Base-by-base conservation (phyloP, 2,797 vertebrate species). In the Limnodromus scolopaceus region DNA sequence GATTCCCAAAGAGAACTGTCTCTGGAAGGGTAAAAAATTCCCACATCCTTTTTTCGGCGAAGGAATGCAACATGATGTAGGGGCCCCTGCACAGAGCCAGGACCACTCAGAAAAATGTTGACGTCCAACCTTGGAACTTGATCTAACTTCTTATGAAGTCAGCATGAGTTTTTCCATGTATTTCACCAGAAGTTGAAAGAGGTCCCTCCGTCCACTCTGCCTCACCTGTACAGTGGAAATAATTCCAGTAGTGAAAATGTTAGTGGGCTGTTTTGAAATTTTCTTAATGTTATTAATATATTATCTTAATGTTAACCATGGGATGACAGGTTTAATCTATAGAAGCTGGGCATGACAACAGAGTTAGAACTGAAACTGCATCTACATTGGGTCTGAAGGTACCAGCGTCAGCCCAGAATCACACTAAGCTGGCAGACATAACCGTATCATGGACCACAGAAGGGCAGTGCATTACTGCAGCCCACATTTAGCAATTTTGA, bases 1-100 rank as follows among this genome's bases (percentile, higher is more conserved):
- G 81, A 87, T 95, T 93, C 93, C 81, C 89, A 80, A 92, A 89
- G 64, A 88, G 80, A 89, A 13, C 88, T 84, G 87, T 83, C 96
- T 96, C 63, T 94, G 74, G 77, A 94, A 95, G 84, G 49, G 66
- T 94, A 80, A 95, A 94, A 88, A 84, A 87, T 82, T 70, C 77
- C 90, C 90, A 77, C 89, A 92, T 94, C 92, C 43, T 92, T 96
- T 94, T 92, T 87, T 41, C 76, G 79, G 36, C 0, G 0, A 28
- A 74, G 84, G 90, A 94, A 93, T 77, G 90, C 61, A 80, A 94
- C 27, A n/a, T 77, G 84, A 89, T 94, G 85, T 89, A 94, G 87
- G 54, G 84, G 82, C 84, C 94, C 79, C 81, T 68, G 66, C 45
- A 61, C 87, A 87, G 85, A 93, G 85, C 49, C 94, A 91, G 80